Base-by-base conservation (phyloP, 2,113 vertebrate species). In the Spea multiplicata region DNA sequence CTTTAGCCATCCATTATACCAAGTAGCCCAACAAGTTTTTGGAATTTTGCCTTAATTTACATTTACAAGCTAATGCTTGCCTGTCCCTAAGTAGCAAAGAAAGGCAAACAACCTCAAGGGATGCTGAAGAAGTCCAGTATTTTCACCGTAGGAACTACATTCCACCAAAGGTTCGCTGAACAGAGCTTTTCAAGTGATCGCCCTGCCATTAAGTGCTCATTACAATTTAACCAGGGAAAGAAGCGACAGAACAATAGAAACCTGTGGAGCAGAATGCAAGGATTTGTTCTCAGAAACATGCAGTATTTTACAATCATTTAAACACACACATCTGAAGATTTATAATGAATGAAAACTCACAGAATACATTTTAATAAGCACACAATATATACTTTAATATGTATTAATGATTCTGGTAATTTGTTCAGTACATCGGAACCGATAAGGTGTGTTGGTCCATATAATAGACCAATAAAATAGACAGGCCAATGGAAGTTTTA, bases 1-100 rank as follows among this genome's bases (percentile, higher is more conserved):
- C 71, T 61, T 68, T 73, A 73, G 57, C 71, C 71, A 68, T 64
- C 64, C 73, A 68, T 74, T 68, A 80, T 67, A 57, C 61, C 73
- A 74, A 74, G 71, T 74, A 50, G 78, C 62, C 65, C 1, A 44
- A 74, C 78, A 73, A 74, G 78, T 80, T 74, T 73, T 7, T 50
- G 62, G 71, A 80, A 80, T 74, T 67, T 74, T 30, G 13, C 49
- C 50, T 74, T 14, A 16, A 80, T 80, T 80, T 80, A 80, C 64
- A 74, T 73, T 44, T 80, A 50, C 53, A 80, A 74, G 71, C 12
- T 59, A 74, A 74, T 57, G n/a, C 50, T 45, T 52, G 61, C 76
- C 69, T 65, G 61, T 55, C 53, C 70, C 53, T 66, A 66, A 71
- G 17, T 13, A 49, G 46, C 16, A 44, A 3, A 50, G n/a, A 48